A percentile compares a stretch with the other conserved stretches of the same genome.
These are phyloP conservation scores for Andinoacara biseriatus DNA, from an alignment of 2,113 vertebrate species.

Conservation along the genomic window DNA sequence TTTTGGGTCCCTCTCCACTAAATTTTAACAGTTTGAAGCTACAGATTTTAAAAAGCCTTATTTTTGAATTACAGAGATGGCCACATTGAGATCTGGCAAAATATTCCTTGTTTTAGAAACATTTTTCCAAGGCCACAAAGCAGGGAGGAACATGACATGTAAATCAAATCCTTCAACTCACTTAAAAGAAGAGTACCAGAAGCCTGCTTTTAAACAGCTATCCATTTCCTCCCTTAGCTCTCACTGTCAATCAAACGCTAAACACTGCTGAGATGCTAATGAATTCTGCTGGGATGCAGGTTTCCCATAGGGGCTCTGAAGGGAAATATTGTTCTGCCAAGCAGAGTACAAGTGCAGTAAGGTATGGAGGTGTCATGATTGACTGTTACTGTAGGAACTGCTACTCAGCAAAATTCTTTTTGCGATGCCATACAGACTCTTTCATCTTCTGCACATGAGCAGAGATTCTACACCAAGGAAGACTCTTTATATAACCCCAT, in stretches of 20 bases:
- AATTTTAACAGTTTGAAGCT: not conserved
- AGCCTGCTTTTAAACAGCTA: not conserved
- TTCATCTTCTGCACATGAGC: not conserved
- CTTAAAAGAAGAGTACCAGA: not conserved
- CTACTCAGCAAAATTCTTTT: conserved; percentile 9
- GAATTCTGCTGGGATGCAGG: not conserved
- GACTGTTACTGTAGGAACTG: not conserved
- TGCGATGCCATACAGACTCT: not conserved
- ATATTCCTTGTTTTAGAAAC: not conserved
- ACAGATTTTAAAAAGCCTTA: not conserved
- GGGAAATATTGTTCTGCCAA: not conserved
- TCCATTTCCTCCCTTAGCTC: not conserved
- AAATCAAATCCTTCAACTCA: not conserved
- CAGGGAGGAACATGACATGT: not conserved
- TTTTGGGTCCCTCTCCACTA: not conserved
- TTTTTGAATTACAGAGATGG: not conserved
- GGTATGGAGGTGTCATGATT: not conserved
- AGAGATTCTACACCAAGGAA: not conserved
- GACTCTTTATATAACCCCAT: not conserved
- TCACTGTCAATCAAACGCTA: not conserved
- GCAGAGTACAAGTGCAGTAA: not conserved
- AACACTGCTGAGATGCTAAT: not conserved
- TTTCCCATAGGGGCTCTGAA: conserved; percentile 5
- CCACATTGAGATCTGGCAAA: not conserved
- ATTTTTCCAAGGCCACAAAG: not conserved